Conservation (phyloP, 2,888 invertebrate species). For the Megastigmus dorsalis region DNA sequence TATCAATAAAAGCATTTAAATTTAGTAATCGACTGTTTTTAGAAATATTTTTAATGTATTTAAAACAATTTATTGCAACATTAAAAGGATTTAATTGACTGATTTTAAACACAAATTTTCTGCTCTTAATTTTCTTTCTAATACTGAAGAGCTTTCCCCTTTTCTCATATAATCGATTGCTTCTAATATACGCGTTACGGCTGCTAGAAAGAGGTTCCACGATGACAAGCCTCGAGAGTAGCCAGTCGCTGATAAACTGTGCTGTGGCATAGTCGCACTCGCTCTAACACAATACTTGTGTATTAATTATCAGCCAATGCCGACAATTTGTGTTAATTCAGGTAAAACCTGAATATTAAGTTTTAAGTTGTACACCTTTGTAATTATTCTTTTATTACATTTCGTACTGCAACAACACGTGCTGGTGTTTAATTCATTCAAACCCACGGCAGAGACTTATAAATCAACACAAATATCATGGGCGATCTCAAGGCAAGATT, state of each 20-base stretch:
- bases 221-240: too few species aligned
- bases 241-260: slow-evolving; percentile 15
- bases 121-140: too few species aligned
- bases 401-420: slow-evolving; percentile 2
- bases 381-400: slow-evolving; percentile 1
- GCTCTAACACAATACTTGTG: not conserved
- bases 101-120: too few species aligned
- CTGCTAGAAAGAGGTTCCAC: too few species aligned
- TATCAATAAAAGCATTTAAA: too few species aligned
- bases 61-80: too few species aligned
- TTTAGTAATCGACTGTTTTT: too few species aligned
- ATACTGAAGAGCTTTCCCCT: too few species aligned
- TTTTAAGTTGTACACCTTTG: not conserved
- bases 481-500: slow-evolving; percentile 52
- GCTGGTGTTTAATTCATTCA: not conserved
- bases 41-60: too few species aligned
- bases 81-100: too few species aligned
- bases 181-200: too few species aligned
- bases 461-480: slow-evolving; percentile 54
- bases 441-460: not conserved
- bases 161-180: too few species aligned
- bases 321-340: slow-evolving; percentile 8
- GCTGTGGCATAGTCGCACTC: not conserved
- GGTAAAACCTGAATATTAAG: slow-evolving; percentile 4
- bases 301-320: not conserved